phyloP scores from a whole-genome alignment of 2,797 vertebrate genomes.

The Parambassis ranga region DNA sequence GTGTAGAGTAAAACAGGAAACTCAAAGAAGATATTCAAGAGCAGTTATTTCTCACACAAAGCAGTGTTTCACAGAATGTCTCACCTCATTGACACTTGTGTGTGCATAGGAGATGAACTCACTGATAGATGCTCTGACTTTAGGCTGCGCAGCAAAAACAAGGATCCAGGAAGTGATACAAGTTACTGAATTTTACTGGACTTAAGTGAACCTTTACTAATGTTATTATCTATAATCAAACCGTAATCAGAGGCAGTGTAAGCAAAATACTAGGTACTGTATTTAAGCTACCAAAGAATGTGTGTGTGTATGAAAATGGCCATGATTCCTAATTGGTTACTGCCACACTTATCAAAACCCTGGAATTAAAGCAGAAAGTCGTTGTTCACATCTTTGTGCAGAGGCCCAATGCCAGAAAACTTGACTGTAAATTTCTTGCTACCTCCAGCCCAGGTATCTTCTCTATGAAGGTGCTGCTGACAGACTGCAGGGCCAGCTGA shows the following conservation, averaged over 20 bases:
- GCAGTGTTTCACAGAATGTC: conserved; percentile 18
- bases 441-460: conserved; percentile 79
- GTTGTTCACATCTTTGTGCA: no score
- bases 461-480: conserved; percentile 80
- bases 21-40: not conserved
- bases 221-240: no score
- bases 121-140: conserved; percentile 76
- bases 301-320: no score
- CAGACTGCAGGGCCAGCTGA: conserved; percentile 72
- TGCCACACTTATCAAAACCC: no score
- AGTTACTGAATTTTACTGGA: no score
- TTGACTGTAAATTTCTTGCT: not conserved
- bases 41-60: not conserved
- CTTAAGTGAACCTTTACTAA: no score
- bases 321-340: no score
- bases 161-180: not conserved
- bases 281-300: no score
- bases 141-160: conserved; percentile 61
- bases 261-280: no score
- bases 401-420: no score
- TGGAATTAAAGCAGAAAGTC: no score
- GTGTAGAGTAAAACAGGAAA: not conserved
- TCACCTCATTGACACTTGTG: conserved; percentile 80
- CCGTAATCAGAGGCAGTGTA: no score
- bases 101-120: conserved; percentile 81